A percentile compares a stretch with the other conserved stretches of the same genome.
These are phyloP conservation scores for Sebastes minor DNA, from an alignment of 2,797 vertebrate genomes.

Conservation along the genomic window DNA sequence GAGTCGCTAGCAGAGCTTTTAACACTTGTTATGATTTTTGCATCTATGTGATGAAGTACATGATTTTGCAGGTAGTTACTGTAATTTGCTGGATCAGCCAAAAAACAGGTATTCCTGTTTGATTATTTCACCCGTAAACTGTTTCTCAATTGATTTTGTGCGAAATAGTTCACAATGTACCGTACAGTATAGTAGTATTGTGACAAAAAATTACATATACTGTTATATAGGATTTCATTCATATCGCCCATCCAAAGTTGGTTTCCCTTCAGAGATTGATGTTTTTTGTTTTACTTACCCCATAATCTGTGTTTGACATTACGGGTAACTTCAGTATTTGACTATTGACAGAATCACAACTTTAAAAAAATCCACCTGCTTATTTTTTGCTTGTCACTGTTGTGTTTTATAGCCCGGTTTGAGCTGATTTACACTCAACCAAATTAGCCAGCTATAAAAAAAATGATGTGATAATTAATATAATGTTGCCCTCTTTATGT, in stretches of 20 bases:
- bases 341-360: neutral
- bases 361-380: neutral
- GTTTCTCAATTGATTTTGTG: too few relatives aligned
- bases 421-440: neutral
- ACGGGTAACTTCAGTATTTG: neutral
- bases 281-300: neutral
- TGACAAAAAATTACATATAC: too few relatives aligned
- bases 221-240: neutral
- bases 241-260: neutral
- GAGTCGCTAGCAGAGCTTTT: neutral
- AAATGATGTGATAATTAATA: constrained; percentile 11
- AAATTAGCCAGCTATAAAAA: neutral
- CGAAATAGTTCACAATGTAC: too few relatives aligned
- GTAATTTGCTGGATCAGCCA: neutral
- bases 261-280: neutral
- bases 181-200: neutral
- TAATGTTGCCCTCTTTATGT: constrained; percentile 4
- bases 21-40: neutral
- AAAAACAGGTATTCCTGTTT: too few relatives aligned
- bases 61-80: neutral
- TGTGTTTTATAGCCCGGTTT: neutral
- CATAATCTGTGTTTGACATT: neutral
- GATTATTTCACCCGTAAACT: too few relatives aligned
- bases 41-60: neutral
- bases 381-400: neutral